A percentile compares a stretch with the other conserved stretches of the same genome.
Evolutionary conservation across 2,888 invertebrate species (phyloP).

Genomic region (Drosophila neonasuta): DNA sequence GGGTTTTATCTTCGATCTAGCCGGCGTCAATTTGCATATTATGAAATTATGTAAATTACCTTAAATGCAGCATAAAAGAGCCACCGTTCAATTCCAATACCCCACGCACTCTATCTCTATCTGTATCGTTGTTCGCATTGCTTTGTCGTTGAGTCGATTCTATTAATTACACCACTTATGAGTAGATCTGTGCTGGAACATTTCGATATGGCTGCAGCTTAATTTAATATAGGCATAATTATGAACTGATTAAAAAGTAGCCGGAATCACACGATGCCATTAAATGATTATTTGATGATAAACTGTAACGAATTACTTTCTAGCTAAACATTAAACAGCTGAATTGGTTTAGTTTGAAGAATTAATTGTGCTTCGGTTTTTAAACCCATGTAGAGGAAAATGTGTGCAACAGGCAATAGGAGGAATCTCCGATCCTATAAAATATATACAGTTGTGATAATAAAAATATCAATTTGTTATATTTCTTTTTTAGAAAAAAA

Average conservation of each 20-base stretch:
- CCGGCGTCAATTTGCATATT: constrained; percentile 63
- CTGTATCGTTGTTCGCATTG: not conserved
- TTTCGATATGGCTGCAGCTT: constrained; percentile 27
- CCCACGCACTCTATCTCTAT: not conserved
- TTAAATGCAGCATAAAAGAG: constrained; percentile 17
- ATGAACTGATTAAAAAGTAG: constrained; percentile 15
- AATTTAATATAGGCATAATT: constrained; percentile 45
- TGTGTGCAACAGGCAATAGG: too few species aligned
- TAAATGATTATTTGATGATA: not conserved
- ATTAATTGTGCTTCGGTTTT: too few species aligned
- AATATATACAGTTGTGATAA: too few species aligned
- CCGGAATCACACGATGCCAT: not conserved
- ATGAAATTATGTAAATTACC: constrained; percentile 70
- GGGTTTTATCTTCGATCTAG: constrained; percentile 61
- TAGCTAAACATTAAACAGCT: too few species aligned
- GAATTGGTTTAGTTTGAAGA: too few species aligned
- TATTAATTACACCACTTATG: constrained; percentile 63
- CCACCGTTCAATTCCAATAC: constrained; percentile 1
- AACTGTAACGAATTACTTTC: not conserved
- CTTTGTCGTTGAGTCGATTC: constrained; percentile 34
- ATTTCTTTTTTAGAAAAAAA: too few species aligned
- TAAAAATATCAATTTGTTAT: too few species aligned
- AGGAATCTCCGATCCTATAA: too few species aligned
- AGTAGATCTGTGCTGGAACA: constrained; percentile 44
- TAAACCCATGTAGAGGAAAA: too few species aligned